Base-by-base conservation (phyloP, 2,888 invertebrate genomes). In the Polydrusus tereticollis region DNA sequence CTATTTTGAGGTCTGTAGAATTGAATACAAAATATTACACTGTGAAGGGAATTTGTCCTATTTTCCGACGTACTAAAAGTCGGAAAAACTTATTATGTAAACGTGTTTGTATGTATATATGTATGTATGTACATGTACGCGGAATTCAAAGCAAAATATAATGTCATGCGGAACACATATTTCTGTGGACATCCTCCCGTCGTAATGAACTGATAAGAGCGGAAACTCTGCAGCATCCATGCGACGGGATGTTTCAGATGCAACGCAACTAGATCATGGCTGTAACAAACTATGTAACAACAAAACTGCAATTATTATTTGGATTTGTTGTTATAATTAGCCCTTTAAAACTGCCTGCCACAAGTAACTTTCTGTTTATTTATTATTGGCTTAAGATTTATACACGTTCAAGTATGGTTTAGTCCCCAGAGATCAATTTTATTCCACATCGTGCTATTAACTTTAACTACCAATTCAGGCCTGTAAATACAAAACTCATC, bases 201-300 rank as follows among this genome's bases (percentile, higher is more conserved):
- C 65, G 52, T 66, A 66, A 66, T 71, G 66, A 71, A 71, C 65
- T 71, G 71, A 71, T 65, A 71, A 71, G 71, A 59, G 65, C 71
- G 65, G 65, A 71, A 66, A 60, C 71, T 71, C 59, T 69, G 69
- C 71, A 60, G 38, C 70, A 70, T 64, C 59, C 70, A 45, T 59
- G 50, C 69, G 21, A 57, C 64, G 57, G 58, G 64, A 69, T 64
- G 45, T 63, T 64, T 64, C 45, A 64, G 64, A 64, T 57, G 43
- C 29, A 69, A 62, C 62, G 62, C 58, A 69, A 64, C 69, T 45
- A 29, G 36, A 63, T 21, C 68, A 60, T 52, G 38, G 58, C 41
- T 68, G 18, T 60, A 58, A 58, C 69, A 57, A 60, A 62, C 18
- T 43, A 21, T 45, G 57, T 69, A 57, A 64, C 69, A 64, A 52